Evolutionary conservation across 2,797 vertebrate species (phyloP).

Genomic region (Brachyalestes nurse): DNA sequence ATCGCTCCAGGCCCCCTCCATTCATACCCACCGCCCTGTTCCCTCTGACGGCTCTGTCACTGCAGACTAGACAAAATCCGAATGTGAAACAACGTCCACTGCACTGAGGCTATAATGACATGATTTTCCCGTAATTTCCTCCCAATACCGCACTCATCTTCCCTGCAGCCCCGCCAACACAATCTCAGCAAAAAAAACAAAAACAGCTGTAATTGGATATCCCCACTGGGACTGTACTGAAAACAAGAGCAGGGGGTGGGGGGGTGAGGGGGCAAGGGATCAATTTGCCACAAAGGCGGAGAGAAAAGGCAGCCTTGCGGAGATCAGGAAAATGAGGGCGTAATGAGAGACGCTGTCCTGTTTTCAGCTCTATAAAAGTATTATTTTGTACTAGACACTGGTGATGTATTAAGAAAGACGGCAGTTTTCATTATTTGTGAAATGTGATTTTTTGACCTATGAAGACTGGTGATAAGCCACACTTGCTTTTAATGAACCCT

Average conservation of each 20-base stretch:
- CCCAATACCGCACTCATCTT: conserved; percentile 13
- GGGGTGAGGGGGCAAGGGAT: conserved; percentile 47
- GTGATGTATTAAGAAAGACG: neutral
- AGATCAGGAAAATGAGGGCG: conserved; percentile 63
- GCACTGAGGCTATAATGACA: neutral
- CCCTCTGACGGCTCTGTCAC: neutral
- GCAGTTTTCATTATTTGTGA: too few species aligned
- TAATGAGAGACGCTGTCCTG: conserved; percentile 48
- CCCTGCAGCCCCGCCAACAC: conserved; percentile 30
- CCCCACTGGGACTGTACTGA: conserved; percentile 65
- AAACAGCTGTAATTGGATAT: conserved; percentile 71
- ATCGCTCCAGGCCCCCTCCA: conserved; percentile 22
- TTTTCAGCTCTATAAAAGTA: neutral
- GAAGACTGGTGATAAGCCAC: too few species aligned
- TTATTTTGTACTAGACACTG: neutral
- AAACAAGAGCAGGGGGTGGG: conserved; percentile 66
- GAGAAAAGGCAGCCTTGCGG: conserved; percentile 35
- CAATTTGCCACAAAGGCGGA: conserved; percentile 46
- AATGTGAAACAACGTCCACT: neutral
- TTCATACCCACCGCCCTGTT: conserved; percentile 1
- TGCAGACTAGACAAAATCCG: neutral
- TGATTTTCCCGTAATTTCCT: neutral
- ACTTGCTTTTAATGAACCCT: too few species aligned
- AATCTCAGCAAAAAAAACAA: conserved; percentile 34
- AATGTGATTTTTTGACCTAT: too few species aligned